Evolutionary conservation across 2,888 invertebrate genomes (phyloP), one percentile per base, ranked within the genome.

Genomic region (Tinea trinotella): DNA sequence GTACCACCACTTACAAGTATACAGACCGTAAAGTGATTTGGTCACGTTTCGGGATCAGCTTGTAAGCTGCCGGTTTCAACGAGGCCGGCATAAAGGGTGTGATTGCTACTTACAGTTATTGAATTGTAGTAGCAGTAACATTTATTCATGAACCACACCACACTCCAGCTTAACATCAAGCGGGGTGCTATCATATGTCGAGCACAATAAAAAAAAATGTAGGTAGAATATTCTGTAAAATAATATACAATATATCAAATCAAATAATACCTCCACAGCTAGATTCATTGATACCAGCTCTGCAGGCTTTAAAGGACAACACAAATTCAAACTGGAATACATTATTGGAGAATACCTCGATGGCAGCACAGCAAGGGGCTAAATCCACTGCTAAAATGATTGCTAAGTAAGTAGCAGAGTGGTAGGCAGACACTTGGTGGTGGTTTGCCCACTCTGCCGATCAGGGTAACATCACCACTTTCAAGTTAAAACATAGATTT

Each of bases 391-490:
- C 82, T 40, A 59, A 66, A n/a, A 89, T 90, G 89, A 67, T 64
- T 34, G 88, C 90, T 0, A 87, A 74, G 90, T 90, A 68, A 64
- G 61, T 17, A n/a, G n/a, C n/a, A n/a, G n/a, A n/a, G n/a, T n/a
- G n/a, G n/a, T n/a, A n/a, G n/a, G n/a, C n/a, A n/a, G n/a, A n/a
- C n/a, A n/a, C n/a, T n/a, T n/a, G n/a, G n/a, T n/a, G n/a, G n/a
- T n/a, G n/a, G n/a, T n/a, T n/a, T n/a, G n/a, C n/a, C n/a, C n/a
- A n/a, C n/a, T n/a, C n/a, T n/a, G n/a, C n/a, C n/a, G n/a, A n/a
- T n/a, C n/a, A n/a, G n/a, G n/a, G n/a, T 30, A 30, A 10, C 10
- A 7, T 7, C 46, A 35, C 44, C 10, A 30, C 30, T 30, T 35
- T 22, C 22, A 15, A 53, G 52, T 48, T 58, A 49, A 55, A 20